These are phyloP conservation scores for Liopterus haemorrhoidalis DNA, from an alignment of 2,888 invertebrate species.

Conservation along the genomic window DNA sequence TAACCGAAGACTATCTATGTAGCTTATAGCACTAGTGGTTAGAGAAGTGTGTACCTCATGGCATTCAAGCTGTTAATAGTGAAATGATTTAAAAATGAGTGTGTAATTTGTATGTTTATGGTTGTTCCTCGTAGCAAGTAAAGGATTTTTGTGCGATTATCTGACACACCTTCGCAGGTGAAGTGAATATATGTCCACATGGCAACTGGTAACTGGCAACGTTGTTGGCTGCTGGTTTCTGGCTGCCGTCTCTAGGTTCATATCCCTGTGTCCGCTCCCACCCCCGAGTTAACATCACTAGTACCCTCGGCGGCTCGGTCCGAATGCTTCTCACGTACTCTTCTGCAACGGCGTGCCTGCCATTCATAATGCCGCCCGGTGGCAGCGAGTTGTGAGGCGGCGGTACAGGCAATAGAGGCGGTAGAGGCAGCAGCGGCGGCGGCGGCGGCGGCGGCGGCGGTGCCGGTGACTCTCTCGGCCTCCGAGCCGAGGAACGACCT, in stretches of 20 bases:
- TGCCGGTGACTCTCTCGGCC: constrained; percentile 42
- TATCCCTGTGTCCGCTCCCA: constrained; percentile 36
- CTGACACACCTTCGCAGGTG: too few species aligned
- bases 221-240: constrained; percentile 17
- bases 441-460: constrained; percentile 37
- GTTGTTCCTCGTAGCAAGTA: too few species aligned
- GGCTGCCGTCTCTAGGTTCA: too few species aligned
- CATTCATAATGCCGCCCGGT: constrained; percentile 52
- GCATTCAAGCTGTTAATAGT: too few species aligned
- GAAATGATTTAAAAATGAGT: too few species aligned
- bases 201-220: constrained; percentile 45
- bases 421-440: constrained; percentile 26
- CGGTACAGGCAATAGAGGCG: constrained; percentile 30
- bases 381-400: constrained; percentile 25
- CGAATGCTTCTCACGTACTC: constrained; percentile 55
- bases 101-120: too few species aligned
- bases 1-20: too few species aligned
- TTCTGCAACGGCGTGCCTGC: constrained; percentile 56
- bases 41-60: too few species aligned
- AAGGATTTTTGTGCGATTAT: too few species aligned
- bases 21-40: too few species aligned
- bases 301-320: constrained; percentile 37
- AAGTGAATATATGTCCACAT: too few species aligned
- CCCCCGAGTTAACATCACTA: constrained; percentile 25
- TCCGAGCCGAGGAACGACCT: constrained; percentile 28